Conservation (phyloP, 2,888 invertebrate species). For the Scrobipalpa atriplicella region DNA sequence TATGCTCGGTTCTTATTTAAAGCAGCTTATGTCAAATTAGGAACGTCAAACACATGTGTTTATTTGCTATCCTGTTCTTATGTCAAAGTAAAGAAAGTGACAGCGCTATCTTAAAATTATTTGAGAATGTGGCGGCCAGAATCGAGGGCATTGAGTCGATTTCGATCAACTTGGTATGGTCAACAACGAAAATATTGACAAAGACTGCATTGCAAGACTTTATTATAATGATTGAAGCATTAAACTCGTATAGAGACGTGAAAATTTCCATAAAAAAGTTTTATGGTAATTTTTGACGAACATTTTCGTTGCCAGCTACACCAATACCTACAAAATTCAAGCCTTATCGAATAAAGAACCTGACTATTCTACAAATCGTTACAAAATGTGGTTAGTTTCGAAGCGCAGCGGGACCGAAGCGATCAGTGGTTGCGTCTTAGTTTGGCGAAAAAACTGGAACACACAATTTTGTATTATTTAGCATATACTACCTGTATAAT, state of each 20-base stretch:
- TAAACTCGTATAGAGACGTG: too few species aligned
- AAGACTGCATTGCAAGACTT: too few species aligned
- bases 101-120: too few species aligned
- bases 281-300: background rate
- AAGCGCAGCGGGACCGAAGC: constrained; percentile 18
- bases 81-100: too few species aligned
- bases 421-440: constrained; percentile 71
- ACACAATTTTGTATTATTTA: constrained; percentile 10
- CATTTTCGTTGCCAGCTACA: constrained; percentile 13
- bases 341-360: background rate
- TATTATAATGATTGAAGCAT: too few species aligned
- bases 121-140: too few species aligned
- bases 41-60: too few species aligned
- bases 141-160: constrained; percentile 32
- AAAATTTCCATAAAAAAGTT: too few species aligned
- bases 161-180: constrained; percentile 3
- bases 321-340: constrained; percentile 5
- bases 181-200: constrained; percentile 18
- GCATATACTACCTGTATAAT: background rate
- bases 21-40: too few species aligned
- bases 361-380: constrained; percentile 10
- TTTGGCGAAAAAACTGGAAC: constrained; percentile 76
- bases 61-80: too few species aligned
- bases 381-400: constrained; percentile 17
- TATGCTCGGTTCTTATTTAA: too few species aligned